phyloP scores from a whole-genome alignment of 1,140 invertebrate species.

The Elysia chlorotica region DNA sequence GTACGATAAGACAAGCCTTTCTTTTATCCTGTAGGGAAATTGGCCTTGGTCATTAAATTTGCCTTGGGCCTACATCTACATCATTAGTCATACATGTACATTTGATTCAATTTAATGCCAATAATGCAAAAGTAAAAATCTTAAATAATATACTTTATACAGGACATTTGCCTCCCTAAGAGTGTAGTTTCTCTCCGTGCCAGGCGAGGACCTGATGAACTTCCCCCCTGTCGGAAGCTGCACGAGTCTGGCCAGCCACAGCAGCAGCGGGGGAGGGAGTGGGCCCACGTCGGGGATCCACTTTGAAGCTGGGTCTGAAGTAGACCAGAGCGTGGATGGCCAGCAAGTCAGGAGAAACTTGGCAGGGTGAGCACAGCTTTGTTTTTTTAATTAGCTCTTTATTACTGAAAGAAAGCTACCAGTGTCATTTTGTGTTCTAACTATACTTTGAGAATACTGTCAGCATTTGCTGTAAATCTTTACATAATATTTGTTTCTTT shows the following conservation, averaged over 20 bases:
- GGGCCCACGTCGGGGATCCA: slow-evolving; percentile 7
- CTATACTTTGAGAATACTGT: not conserved
- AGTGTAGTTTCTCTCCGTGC: no score
- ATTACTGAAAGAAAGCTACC: no score
- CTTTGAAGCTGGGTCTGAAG: slow-evolving; percentile 5
- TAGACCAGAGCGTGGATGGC: not conserved
- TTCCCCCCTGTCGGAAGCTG: slow-evolving; percentile 13
- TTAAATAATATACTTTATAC: not conserved
- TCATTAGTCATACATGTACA: no score
- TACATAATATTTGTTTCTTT: no score
- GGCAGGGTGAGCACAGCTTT: not conserved
- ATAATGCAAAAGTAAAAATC: not conserved
- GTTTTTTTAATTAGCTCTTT: no score
- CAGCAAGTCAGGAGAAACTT: not conserved
- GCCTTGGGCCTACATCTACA: no score
- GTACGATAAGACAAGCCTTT: no score
- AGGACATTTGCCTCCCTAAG: not conserved
- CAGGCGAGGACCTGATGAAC: not conserved
- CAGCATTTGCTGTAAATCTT: not conserved
- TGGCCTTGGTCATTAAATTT: no score
- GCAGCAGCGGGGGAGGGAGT: slow-evolving; percentile 26
- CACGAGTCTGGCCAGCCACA: slow-evolving; percentile 24
- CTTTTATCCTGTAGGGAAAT: no score
- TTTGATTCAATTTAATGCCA: no score
- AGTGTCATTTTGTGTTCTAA: not conserved